phyloP scores from a whole-genome alignment of 2,888 invertebrate genomes.

The Epiblema foenella region DNA sequence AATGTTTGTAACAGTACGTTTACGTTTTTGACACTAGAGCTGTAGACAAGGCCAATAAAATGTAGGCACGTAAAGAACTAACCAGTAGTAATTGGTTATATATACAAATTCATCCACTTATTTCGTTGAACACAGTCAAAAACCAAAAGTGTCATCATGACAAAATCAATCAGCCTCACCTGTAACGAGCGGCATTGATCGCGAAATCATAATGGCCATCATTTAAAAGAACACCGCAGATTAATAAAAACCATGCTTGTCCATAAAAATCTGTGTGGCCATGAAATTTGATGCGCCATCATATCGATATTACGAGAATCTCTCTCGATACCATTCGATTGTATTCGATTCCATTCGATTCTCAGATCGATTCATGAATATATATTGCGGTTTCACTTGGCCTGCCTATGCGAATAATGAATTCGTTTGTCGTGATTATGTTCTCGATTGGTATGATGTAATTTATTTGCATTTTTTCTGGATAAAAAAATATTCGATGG shows the following conservation, averaged over 20 bases:
- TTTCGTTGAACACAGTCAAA: background rate
- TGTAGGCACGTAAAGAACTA: too few species aligned
- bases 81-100: too few species aligned
- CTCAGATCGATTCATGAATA: constrained; percentile 70
- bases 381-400: constrained; percentile 57
- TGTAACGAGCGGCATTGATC: constrained; percentile 14
- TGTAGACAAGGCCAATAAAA: too few species aligned
- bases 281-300: constrained; percentile 63
- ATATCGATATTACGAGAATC: constrained; percentile 65
- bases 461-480: constrained; percentile 46
- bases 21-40: too few species aligned
- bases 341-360: constrained; percentile 53
- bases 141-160: background rate
- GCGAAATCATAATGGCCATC: constrained; percentile 35
- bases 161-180: constrained; percentile 4
- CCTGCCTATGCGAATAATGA: constrained; percentile 49
- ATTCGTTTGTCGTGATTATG: constrained; percentile 49
- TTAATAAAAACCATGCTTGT: constrained; percentile 45
- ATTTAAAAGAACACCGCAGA: constrained; percentile 37
- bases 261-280: constrained; percentile 52
- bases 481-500: constrained; percentile 40
- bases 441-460: constrained; percentile 46
- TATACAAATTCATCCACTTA: background rate
- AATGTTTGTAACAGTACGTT: too few species aligned
- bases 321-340: constrained; percentile 56